Evolutionary conservation across 2,797 vertebrate genomes (phyloP), one percentile per base, ranked within the genome.

Genomic region (Odontamblyopus rebecca): DNA sequence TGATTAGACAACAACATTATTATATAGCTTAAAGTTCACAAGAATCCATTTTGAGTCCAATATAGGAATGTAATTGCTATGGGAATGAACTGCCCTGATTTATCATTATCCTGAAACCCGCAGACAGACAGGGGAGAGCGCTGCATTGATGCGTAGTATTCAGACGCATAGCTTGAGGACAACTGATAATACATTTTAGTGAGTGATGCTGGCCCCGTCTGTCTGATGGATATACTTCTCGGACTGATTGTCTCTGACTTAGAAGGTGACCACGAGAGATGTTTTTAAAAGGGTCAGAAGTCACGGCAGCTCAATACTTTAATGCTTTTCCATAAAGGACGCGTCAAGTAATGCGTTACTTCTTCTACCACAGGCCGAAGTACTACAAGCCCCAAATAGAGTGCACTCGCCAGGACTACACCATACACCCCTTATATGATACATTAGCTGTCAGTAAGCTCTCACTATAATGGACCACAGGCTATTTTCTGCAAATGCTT

Each of bases 401-500:
- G 50, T 71, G 66, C 65, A 74, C 71, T 78, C 65, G 69, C 79
- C 71, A 62, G 35, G 30, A 61, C 63, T 71, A 69, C 85, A 70
- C 79, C 69, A 23, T 66, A 73, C 64, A 70, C 51, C 61, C 67
- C 19, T 53, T 67, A 60, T 85, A 74, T 76, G 71, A 84, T 71
- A 66, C 82, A 82, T 77, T 76, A 69, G 68, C 63, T 70, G 72
- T 76, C 84, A 72, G 72, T 73, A 71, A 79, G 73, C 78, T 75
- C 41, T 72, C 59, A 35, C 72, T 73, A 66, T 84, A 84, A 87
- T 80, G 68, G 67, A 57, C 77, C 15, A 44, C 54, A 23, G 61
- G 75, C 78, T 82, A 72, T 83, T 87, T 80, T 80, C 82, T 76
- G 76, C 71, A 84, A 78, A 79, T 72, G 66, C 26, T 0, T 80